Base-by-base conservation (phyloP, 2,797 vertebrate genomes). In the Cossypha heuglini region DNA sequence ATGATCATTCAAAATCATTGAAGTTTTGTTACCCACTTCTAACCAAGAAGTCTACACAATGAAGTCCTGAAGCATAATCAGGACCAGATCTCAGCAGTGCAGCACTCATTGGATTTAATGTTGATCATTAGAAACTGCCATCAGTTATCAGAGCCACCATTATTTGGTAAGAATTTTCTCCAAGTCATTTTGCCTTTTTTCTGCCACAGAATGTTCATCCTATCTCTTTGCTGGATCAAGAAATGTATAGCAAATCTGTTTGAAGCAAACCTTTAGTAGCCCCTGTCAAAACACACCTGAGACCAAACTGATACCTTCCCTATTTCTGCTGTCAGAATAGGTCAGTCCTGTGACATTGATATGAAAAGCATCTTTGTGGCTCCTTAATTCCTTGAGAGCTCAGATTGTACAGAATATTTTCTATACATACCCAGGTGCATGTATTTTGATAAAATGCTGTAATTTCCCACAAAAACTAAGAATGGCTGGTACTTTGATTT, bases 201-300 rank as follows among this genome's bases (percentile, higher is more conserved):
- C 80, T 73, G 22, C 49, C 42, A 63, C 0, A 0, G 3, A 11
- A 28, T 10, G 5, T 29, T 63, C 35, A 72, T 57, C 26, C 16
- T 16, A 7, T 37, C 37, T 64, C 45, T 63, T 26, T 17, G 33
- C 18, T 69, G 68, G 25, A 52, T 33, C 13, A 46, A 84, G 40
- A 59, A 20, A 51, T 7, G 5, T 25, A 2, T 1, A 91, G 72
- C 35, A 69, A 49, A 11, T 37, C 52, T 25, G 22, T 37, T 26
- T 35, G 16, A 80, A 52, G 24, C 21, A 35, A 88, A 77, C 28
- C 21, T 12, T 64, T 29, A 9, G 7, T 22, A 71, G 20, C 11
- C 40, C 19, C 19, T 64, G 31, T 59, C 74, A 86, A 54, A 92
- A 55, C 46, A 17, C 5, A n/a, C 22, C 57, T 10, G n/a, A 59